Conservation (phyloP, 2,888 invertebrate genomes). For the Eurytoma adleriae region DNA sequence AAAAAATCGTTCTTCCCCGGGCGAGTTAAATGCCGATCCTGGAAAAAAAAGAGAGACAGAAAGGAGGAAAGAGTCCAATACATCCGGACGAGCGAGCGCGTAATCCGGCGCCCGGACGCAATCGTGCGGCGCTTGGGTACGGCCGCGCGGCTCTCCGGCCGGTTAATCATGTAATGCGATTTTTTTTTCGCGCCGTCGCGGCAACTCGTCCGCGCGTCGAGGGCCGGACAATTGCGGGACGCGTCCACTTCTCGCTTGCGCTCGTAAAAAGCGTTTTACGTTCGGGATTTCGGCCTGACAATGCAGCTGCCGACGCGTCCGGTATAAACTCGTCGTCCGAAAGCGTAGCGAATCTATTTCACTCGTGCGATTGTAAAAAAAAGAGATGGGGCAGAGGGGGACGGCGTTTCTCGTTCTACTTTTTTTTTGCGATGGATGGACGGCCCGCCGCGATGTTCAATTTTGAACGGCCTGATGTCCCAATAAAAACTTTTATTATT, state of each 20-base stretch:
- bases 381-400: neutral
- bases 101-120: neutral
- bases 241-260: neutral
- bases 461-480: slow-evolving; percentile 49
- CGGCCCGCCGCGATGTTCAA: slow-evolving; percentile 36
- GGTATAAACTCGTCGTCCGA: slow-evolving; percentile 54
- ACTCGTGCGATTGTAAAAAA: slow-evolving; percentile 49
- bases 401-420: neutral
- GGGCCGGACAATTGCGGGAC: slow-evolving; percentile 46
- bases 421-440: slow-evolving; percentile 41
- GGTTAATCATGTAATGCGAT: slow-evolving; percentile 48
- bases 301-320: slow-evolving; percentile 24
- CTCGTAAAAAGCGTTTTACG: slow-evolving; percentile 55
- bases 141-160: neutral
- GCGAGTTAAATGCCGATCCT: too few relatives aligned
- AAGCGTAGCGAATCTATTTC: slow-evolving; percentile 56
- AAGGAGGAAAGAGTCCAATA: too few relatives aligned
- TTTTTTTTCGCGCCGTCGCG: slow-evolving; percentile 19
- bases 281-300: slow-evolving; percentile 51
- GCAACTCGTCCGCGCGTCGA: slow-evolving; percentile 4
- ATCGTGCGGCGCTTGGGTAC: slow-evolving; percentile 7
- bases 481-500: slow-evolving; percentile 51
- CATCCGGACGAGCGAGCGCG: too few relatives aligned
- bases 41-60: too few relatives aligned
- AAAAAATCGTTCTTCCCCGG: too few relatives aligned